Conservation (phyloP, 2,888 invertebrate genomes). For the Corythucha ciliata region DNA sequence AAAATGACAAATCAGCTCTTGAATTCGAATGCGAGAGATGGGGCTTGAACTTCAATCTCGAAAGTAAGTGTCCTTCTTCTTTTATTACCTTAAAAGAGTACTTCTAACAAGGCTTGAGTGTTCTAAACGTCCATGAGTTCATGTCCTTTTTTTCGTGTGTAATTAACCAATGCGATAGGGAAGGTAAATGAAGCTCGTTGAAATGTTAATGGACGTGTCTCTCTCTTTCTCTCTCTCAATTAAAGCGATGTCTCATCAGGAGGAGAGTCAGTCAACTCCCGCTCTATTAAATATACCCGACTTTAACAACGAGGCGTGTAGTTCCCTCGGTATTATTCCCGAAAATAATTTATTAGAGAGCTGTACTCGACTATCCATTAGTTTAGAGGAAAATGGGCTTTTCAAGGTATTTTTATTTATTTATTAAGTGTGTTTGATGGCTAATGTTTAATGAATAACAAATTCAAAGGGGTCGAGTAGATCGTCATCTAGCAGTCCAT, state of each 20-base stretch:
- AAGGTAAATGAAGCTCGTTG: too few relatives aligned
- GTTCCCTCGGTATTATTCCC: conserved; percentile 69
- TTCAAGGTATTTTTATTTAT: conserved; percentile 49
- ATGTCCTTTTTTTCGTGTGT: too few relatives aligned
- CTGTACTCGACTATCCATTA: conserved; percentile 76
- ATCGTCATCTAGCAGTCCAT: conserved; percentile 56
- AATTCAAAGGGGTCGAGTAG: conserved; percentile 47
- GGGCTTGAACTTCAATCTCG: conserved; percentile 72
- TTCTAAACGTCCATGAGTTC: too few relatives aligned
- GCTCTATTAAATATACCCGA: conserved; percentile 59
- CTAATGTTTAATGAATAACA: conserved; percentile 2
- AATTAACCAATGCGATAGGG: too few relatives aligned
- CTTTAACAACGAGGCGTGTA: conserved; percentile 41
- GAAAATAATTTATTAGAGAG: conserved; percentile 79
- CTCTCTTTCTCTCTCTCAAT: too few relatives aligned
- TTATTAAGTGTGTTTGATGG: background rate
- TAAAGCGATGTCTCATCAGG: conserved; percentile 64
- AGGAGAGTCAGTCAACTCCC: conserved; percentile 84
- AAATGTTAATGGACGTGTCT: too few relatives aligned
- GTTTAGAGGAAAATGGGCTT: conserved; percentile 71
- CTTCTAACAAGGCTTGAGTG: too few relatives aligned
- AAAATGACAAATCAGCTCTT: conserved; percentile 82
- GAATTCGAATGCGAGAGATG: conserved; percentile 83
- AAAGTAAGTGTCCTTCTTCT: conserved; percentile 52
- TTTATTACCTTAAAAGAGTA: conserved; percentile 3